phyloP scores from a whole-genome alignment of 2,797 vertebrate species.

The Pipistrellus kuhlii region DNA sequence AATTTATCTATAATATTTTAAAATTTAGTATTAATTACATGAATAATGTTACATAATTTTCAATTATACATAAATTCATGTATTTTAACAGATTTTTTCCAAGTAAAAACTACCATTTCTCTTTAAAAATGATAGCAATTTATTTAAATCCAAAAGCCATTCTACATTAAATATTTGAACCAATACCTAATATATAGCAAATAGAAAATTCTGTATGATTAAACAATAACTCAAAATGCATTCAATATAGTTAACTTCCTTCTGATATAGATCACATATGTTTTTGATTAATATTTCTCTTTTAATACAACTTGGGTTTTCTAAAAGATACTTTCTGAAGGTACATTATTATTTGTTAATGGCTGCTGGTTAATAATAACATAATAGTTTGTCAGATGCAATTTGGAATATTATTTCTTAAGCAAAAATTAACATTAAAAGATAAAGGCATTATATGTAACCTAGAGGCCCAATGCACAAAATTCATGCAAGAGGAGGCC shows the following conservation, averaged over 20 bases:
- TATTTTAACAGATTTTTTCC: slow-evolving; percentile 37
- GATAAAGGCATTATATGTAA: slow-evolving; percentile 68
- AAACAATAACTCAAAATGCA: slow-evolving; percentile 56
- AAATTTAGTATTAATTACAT: slow-evolving; percentile 44
- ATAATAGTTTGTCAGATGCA: slow-evolving; percentile 76
- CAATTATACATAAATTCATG: background rate
- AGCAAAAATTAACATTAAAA: slow-evolving; percentile 81
- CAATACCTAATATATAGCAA: slow-evolving; percentile 36
- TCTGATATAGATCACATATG: slow-evolving; percentile 72
- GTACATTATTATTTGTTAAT: slow-evolving; percentile 76
- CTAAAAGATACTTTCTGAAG: slow-evolving; percentile 74
- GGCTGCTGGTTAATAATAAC: slow-evolving; percentile 76
- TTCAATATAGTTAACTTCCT: slow-evolving; percentile 53
- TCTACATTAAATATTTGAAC: slow-evolving; percentile 55
- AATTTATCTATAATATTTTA: background rate
- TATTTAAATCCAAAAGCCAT: slow-evolving; percentile 67
- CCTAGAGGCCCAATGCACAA: too few species aligned
- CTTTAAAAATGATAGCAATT: slow-evolving; percentile 58
- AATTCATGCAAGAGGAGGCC: too few species aligned
- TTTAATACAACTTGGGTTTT: slow-evolving; percentile 67
- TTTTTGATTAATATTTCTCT: slow-evolving; percentile 68
- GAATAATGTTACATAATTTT: slow-evolving; percentile 34
- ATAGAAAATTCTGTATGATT: slow-evolving; percentile 59
- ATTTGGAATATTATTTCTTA: slow-evolving; percentile 81
- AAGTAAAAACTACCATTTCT: slow-evolving; percentile 62